Evolutionary conservation across 1,140 invertebrate genomes (phyloP), one percentile per base, ranked within the genome.

Genomic region (Macrobrachium rosenbergii): DNA sequence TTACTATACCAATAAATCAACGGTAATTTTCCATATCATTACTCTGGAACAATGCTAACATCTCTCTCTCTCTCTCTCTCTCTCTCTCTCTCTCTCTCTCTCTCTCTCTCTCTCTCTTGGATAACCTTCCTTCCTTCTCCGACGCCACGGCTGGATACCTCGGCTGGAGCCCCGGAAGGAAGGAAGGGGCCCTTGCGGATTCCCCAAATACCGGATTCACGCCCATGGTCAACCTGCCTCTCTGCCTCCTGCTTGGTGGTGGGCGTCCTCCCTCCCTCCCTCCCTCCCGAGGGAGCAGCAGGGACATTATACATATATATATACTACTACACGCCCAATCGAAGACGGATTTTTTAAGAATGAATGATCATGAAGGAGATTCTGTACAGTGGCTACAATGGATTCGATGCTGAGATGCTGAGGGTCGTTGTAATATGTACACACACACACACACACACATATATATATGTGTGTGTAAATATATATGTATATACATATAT

Each of bases 131-230:
- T 17, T 52, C 14, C 59, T 81, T 21, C 21, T n/a, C 11, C 52
- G 7, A 52, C 28, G 16, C 77, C 23, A 58, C 28, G 14, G 16
- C 77, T 28, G 2, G 17, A 19, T 52, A 10, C 28, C 43, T 19
- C 58, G 17, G 14, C 75, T 43, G 5, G 14, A 23, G 12, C 75
- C 17, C n/a, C 43, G 21, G 23, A 12, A 2, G 14, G n/a, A 16
- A 23, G 69, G 69, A 73, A 73, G 69, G 28, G 69, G 69, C 69
- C 69, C 69, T 73, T n/a, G 69, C 23, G 69, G 43, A 73, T 73
- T 73, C 69, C 23, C 23, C 17, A 28, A 28, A 73, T 73, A 73
- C 69, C 69, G 69, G 69, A 73, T 73, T 28, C 69, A 73, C 23
- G 69, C 69, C 69, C 69, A 37, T 73, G 69, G 69, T 16, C 43